These are phyloP conservation scores for Formicarius rufipectus DNA, from an alignment of 2,113 vertebrate species.

Conservation along the genomic window DNA sequence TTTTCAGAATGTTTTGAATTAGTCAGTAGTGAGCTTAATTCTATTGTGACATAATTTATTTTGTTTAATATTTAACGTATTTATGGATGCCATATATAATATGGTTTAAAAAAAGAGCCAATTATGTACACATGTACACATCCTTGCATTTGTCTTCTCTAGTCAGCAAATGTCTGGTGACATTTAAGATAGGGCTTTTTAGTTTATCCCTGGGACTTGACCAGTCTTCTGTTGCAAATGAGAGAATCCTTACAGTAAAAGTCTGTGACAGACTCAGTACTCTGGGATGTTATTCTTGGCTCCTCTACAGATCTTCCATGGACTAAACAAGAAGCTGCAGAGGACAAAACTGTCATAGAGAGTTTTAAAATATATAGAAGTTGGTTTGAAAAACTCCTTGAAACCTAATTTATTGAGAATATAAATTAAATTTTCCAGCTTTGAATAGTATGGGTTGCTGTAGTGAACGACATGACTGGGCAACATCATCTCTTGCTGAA, in stretches of 20 bases:
- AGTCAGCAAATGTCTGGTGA: neutral
- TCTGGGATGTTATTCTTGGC: neutral
- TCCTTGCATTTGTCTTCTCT: neutral
- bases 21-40: neutral
- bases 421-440: neutral
- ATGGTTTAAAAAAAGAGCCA: neutral
- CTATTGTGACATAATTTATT: neutral
- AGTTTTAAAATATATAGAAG: neutral
- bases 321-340: neutral
- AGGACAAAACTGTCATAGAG: neutral
- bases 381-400: neutral
- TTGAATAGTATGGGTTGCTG: neutral
- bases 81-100: neutral
- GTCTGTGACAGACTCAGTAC: neutral
- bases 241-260: neutral
- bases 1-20: neutral
- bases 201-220: neutral
- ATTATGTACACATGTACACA: neutral
- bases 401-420: neutral
- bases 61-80: neutral
- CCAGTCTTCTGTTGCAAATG: neutral
- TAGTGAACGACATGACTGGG: neutral
- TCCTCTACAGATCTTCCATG: neutral
- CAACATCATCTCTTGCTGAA: neutral
- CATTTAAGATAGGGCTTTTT: neutral